phyloP scores from a whole-genome alignment of 1,140 invertebrate species.

The Chrysomallon squamiferum region DNA sequence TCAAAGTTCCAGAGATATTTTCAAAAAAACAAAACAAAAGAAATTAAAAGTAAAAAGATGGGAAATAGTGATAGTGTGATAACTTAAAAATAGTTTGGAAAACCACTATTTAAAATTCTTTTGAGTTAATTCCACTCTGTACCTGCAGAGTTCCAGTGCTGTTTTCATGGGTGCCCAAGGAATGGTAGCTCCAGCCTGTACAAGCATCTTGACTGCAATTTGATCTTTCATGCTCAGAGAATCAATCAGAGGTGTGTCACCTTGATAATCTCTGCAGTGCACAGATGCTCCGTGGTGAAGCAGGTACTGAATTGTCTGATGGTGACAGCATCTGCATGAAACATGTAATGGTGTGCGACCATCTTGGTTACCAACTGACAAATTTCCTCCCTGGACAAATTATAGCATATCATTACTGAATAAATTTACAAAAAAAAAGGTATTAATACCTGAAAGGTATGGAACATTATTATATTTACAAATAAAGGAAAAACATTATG shows the following conservation, averaged over 20 bases:
- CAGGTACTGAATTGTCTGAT: slow-evolving; percentile 75
- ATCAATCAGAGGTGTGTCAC: slow-evolving; percentile 55
- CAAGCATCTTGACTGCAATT: slow-evolving; percentile 61
- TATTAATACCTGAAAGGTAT: neutral
- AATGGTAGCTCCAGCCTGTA: slow-evolving; percentile 73
- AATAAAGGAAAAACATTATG: too few relatives aligned
- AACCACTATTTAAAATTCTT: too few relatives aligned
- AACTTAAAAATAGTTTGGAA: too few relatives aligned
- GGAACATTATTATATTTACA: too few relatives aligned
- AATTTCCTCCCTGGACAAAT: slow-evolving; percentile 64
- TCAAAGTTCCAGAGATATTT: too few relatives aligned
- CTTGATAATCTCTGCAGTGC: slow-evolving; percentile 75
- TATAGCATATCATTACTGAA: neutral
- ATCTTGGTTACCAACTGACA: slow-evolving; percentile 80
- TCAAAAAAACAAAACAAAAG: too few relatives aligned
- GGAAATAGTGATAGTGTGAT: too few relatives aligned
- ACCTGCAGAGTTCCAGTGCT: slow-evolving; percentile 70
- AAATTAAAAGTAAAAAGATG: too few relatives aligned
- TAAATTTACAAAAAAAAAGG: neutral
- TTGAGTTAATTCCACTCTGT: too few relatives aligned
- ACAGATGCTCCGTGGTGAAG: slow-evolving; percentile 83
- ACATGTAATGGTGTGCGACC: slow-evolving; percentile 82
- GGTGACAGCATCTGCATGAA: slow-evolving; percentile 76
- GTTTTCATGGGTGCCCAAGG: slow-evolving; percentile 63
- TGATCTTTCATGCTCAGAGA: slow-evolving; percentile 49